Evolutionary conservation across 1,140 invertebrate genomes (phyloP).

Genomic region (Teleogryllus occipitalis): DNA sequence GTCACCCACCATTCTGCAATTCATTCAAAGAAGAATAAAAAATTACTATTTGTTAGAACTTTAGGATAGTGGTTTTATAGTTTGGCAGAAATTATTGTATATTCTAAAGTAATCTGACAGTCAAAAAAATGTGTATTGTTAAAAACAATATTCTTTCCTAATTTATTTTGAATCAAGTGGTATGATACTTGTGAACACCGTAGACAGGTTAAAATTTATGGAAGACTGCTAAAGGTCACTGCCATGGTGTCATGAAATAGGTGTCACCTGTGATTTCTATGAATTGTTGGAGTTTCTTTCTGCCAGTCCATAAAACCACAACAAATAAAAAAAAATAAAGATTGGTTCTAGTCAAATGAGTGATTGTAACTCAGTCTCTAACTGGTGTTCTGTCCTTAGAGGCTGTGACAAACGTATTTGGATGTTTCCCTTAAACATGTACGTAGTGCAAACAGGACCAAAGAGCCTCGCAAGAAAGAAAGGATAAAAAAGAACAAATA

Average conservation of each 20-base stretch:
- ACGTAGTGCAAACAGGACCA: conserved; percentile 26
- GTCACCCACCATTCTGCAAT: conserved; percentile 21
- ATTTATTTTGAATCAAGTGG: neutral
- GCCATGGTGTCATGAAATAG: conserved; percentile 15
- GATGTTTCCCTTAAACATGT: conserved; percentile 25
- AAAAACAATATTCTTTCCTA: neutral
- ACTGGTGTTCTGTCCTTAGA: conserved; percentile 27
- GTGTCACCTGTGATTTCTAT: conserved; percentile 17
- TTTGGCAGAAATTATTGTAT: conserved; percentile 19
- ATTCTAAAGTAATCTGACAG: conserved; percentile 16
- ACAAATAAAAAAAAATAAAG: conserved; percentile 19
- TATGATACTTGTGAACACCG: neutral
- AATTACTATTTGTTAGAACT: neutral
- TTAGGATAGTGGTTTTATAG: conserved; percentile 13
- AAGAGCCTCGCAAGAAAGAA: conserved; percentile 24
- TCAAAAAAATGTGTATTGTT: neutral
- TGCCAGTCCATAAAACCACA: conserved; percentile 20
- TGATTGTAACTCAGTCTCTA: conserved; percentile 27
- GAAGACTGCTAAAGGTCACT: conserved; percentile 20
- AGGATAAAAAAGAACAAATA: neutral
- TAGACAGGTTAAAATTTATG: conserved; percentile 6
- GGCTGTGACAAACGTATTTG: conserved; percentile 28
- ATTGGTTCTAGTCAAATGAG: conserved; percentile 28
- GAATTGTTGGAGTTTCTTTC: conserved; percentile 17
- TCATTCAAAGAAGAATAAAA: conserved; percentile 11